Evolutionary conservation across 2,113 vertebrate genomes (phyloP), one percentile per base, ranked within the genome.

Genomic region (Typhlomys cinereus): DNA sequence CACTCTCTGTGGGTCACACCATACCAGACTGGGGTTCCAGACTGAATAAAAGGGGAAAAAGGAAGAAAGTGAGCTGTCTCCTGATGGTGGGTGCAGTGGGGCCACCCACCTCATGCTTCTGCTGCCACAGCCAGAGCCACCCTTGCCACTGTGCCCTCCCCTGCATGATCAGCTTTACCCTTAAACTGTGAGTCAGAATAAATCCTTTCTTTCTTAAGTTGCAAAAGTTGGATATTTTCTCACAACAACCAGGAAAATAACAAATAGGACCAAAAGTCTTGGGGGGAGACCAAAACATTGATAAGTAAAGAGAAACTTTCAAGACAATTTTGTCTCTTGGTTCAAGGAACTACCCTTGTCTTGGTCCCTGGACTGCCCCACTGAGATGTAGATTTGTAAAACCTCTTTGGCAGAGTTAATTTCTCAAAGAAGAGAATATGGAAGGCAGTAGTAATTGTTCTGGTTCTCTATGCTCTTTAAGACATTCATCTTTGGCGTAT

Each of bases 231-330:
- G 75, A 13, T 59, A 59, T 59, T 79, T 79, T 79, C 13, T 79
- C 52, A 29, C 54, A 79, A n/a, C 25, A 59, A 18, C 3, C 4
- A 29, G 52, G 29, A 79, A 59, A 79, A 25, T 59, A 79, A 12
- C 52, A 39, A 76, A 54, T 50, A 79, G 52, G n/a, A 36, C 44
- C 61, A 25, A 89, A 94, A 27, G 27, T 92, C 52, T 61, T 91
- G 27, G 29, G 90, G 23, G n/a, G 10, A 66, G 61, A 61, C n/a
- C 12, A 89, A 79, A 44, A 76, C 36, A 48, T 66, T 89, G 67
- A 90, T 46, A 91, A 80, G 50, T 69, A 80, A 59, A 89, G 61
- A 81, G 76, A 81, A 87, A 89, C 34, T 80, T 93, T 71, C 87
- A 90, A 88, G 61, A 89, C 91, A 83, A 66, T 62, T 48, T 79